Evolutionary conservation across 2,888 invertebrate species (phyloP).

Genomic region (Melanophora roralis): DNA sequence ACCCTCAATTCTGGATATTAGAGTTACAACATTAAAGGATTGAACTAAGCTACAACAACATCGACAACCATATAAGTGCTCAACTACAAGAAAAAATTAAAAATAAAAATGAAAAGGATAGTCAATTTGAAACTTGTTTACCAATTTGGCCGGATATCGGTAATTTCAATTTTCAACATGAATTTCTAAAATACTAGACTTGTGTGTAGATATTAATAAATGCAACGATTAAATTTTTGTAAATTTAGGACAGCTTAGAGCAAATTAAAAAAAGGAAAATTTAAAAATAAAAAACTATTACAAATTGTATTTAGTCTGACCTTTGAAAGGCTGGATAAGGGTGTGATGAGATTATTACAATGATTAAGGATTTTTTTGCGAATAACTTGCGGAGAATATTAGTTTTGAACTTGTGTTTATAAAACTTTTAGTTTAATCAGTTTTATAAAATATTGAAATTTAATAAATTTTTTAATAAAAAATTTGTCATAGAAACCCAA

Average conservation of each 20-base stretch:
- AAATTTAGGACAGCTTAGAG: not conserved
- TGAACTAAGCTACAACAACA: constrained; percentile 38
- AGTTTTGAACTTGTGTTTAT: no score
- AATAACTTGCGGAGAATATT: no score
- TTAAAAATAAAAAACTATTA: not conserved
- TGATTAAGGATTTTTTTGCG: no score
- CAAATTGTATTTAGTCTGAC: not conserved
- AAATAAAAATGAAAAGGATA: constrained; percentile 2
- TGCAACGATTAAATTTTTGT: not conserved
- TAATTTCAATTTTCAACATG: constrained; percentile 58
- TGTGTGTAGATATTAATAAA: not conserved
- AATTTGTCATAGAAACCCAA: no score
- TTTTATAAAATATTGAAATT: no score
- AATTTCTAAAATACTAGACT: constrained; percentile 37
- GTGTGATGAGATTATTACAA: no score
- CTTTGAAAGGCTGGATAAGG: no score
- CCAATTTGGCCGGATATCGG: constrained; percentile 57
- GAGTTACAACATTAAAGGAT: constrained; percentile 54
- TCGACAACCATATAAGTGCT: not conserved
- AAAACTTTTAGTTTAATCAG: no score
- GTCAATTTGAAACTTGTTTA: constrained; percentile 52
- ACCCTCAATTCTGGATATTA: constrained; percentile 53
- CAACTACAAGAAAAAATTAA: not conserved
- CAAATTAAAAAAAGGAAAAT: not conserved
- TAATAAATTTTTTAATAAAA: no score